phyloP scores from a whole-genome alignment of 2,888 invertebrate genomes.

The Brachyptera putata region DNA sequence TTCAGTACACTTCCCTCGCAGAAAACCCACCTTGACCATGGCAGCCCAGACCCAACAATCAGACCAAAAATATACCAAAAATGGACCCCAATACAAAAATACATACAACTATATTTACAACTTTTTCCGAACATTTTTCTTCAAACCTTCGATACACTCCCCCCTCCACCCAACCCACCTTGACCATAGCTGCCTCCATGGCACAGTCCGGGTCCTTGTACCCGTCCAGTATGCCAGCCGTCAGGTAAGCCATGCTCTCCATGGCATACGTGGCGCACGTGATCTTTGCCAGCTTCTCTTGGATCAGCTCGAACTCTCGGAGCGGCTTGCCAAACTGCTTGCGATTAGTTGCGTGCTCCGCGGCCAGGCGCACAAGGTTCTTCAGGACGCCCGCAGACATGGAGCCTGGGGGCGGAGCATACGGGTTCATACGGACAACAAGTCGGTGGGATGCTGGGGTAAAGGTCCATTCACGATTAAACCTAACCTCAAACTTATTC shows the following conservation, averaged over 20 bases:
- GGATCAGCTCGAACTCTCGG: conserved; percentile 48
- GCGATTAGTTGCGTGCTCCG: conserved; percentile 51
- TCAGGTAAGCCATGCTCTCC: conserved; percentile 83
- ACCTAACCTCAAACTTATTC: no score
- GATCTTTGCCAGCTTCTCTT: conserved; percentile 50
- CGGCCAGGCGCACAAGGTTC: conserved; percentile 49
- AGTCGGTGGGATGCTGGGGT: no score
- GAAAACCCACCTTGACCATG: no score
- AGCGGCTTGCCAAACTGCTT: conserved; percentile 49
- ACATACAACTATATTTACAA: no score
- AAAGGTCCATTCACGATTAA: no score
- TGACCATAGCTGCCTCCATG: conserved; percentile 75
- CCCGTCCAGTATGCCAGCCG: conserved; percentile 72
- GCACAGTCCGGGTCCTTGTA: conserved; percentile 73
- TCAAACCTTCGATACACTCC: no score
- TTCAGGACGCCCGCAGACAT: conserved; percentile 45
- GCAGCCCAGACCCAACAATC: no score
- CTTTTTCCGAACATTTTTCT: no score
- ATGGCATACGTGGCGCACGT: conserved; percentile 63
- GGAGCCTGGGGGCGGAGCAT: conserved; percentile 43
- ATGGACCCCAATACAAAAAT: no score
- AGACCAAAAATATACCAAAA: no score
- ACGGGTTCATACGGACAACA: no score
- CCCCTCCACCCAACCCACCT: conserved; percentile 46
- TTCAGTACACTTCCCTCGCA: not conserved